phyloP scores from a whole-genome alignment of 2,797 vertebrate genomes.

The Characodon lateralis region DNA sequence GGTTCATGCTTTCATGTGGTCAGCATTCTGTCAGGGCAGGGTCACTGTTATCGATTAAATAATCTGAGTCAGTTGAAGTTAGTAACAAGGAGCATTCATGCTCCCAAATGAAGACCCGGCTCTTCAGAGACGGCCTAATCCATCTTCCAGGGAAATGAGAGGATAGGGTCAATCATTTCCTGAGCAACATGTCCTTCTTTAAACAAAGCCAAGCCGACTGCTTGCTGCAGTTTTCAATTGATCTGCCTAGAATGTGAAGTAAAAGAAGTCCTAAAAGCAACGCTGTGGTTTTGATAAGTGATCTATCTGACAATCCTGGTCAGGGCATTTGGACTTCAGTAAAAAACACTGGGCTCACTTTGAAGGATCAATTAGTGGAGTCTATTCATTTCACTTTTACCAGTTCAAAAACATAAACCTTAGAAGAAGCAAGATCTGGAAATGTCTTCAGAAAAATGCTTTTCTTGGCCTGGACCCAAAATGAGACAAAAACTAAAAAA shows the following conservation, averaged over 20 bases:
- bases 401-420: background rate
- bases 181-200: constrained; percentile 51
- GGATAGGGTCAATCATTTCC: constrained; percentile 75
- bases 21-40: constrained; percentile 67
- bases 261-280: constrained; percentile 58
- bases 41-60: constrained; percentile 82
- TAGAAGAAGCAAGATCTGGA: constrained; percentile 18
- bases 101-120: constrained; percentile 56
- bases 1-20: constrained; percentile 79
- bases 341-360: background rate
- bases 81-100: constrained; percentile 77
- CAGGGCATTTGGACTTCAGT: constrained; percentile 39
- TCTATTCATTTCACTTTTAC: constrained; percentile 20
- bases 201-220: constrained; percentile 39
- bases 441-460: background rate
- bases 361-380: constrained; percentile 43
- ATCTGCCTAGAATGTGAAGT: constrained; percentile 69
- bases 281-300: constrained; percentile 69
- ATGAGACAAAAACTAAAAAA: background rate
- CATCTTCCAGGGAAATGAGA: constrained; percentile 76
- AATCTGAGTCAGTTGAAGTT: constrained; percentile 74
- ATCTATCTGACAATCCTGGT: constrained; percentile 58
- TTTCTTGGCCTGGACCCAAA: background rate
- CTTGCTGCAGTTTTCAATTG: constrained; percentile 49
- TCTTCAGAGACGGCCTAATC: constrained; percentile 76